phyloP scores from a whole-genome alignment of 2,113 vertebrate species.

The Paralichthys olivaceus region DNA sequence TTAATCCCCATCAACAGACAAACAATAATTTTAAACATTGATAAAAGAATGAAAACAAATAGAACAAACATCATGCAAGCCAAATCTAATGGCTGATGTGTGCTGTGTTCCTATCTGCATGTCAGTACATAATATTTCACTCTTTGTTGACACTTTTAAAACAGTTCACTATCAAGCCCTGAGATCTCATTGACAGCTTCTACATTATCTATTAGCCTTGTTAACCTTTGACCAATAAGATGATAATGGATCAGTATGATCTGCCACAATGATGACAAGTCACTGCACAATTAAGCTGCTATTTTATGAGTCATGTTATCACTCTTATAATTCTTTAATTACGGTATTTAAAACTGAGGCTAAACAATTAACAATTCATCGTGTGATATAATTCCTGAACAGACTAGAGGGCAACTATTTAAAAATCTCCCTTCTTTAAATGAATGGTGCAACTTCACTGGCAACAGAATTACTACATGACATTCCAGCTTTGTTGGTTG shows the following conservation, averaged over 20 bases:
- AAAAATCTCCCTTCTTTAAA: slow-evolving; percentile 11
- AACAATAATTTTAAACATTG: no score
- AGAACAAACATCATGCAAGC: not conserved
- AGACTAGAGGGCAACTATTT: not conserved
- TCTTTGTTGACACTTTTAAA: not conserved
- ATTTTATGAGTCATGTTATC: not conserved
- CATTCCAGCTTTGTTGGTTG: slow-evolving; percentile 48
- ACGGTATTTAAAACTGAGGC: no score
- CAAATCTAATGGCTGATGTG: not conserved
- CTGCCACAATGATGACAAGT: not conserved
- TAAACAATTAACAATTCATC: no score
- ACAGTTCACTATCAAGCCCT: not conserved
- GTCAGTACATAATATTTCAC: not conserved
- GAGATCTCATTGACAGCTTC: not conserved
- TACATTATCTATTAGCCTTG: not conserved
- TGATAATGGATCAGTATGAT: slow-evolving; percentile 5
- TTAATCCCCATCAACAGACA: not conserved
- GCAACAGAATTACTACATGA: slow-evolving; percentile 47
- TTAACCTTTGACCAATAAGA: not conserved
- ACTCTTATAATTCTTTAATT: not conserved
- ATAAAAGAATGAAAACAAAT: not conserved
- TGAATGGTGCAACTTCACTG: slow-evolving; percentile 29
- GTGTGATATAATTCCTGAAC: not conserved
- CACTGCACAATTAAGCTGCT: not conserved
- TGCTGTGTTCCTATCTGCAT: not conserved